phyloP scores from a whole-genome alignment of 2,888 invertebrate species.

The Luperina testacea region DNA sequence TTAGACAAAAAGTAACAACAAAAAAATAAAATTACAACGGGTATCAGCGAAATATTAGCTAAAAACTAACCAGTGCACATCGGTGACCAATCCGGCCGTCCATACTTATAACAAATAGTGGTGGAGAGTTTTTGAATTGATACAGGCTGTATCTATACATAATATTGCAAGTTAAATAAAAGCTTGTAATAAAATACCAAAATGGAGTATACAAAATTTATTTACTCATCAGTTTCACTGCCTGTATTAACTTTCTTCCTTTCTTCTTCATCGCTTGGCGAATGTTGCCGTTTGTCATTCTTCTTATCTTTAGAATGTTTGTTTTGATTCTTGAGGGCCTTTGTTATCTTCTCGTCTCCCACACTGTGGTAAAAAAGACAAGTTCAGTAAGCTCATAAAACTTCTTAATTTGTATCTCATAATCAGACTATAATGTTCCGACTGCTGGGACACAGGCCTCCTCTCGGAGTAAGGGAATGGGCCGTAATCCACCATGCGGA shows the following conservation, averaged over 20 bases:
- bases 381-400: neutral
- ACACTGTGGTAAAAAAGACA: slow-evolving; percentile 83
- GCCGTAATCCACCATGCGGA: no score
- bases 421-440: neutral
- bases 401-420: slow-evolving; percentile 88
- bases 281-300: slow-evolving; percentile 75
- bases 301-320: slow-evolving; percentile 88
- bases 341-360: slow-evolving; percentile 90
- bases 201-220: slow-evolving; percentile 28
- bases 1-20: no score
- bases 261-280: slow-evolving; percentile 75
- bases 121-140: no score
- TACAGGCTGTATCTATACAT: no score
- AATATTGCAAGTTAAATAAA: no score
- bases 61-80: no score
- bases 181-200: slow-evolving; percentile 18
- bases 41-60: no score
- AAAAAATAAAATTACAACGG: no score
- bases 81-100: no score
- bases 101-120: no score
- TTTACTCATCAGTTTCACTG: slow-evolving; percentile 50
- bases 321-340: slow-evolving; percentile 92
- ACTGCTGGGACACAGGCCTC: no score
- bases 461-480: no score
- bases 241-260: slow-evolving; percentile 71